phyloP scores from a whole-genome alignment of 2,113 vertebrate species.

The Cisticola juncidis region DNA sequence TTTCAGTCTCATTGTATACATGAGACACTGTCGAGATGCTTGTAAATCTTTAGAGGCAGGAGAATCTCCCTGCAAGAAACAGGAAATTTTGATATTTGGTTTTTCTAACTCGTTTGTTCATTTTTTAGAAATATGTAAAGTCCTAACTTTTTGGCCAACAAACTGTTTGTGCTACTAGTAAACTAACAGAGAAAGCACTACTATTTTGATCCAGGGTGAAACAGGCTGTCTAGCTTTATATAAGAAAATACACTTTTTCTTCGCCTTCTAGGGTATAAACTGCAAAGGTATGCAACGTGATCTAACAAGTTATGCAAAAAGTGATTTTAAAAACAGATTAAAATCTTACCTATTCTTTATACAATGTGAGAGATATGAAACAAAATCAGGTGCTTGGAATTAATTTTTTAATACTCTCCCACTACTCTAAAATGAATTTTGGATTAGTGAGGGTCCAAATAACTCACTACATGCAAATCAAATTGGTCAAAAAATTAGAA shows the following conservation, averaged over 20 bases:
- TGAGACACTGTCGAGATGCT: background rate
- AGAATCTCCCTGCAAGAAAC: background rate
- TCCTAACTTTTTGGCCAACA: background rate
- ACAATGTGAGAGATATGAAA: background rate
- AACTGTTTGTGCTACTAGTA: background rate
- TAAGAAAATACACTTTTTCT: background rate
- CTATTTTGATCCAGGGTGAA: background rate
- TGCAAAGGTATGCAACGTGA: background rate
- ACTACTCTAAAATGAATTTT: background rate
- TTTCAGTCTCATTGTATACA: background rate
- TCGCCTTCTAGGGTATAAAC: background rate
- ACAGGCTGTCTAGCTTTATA: background rate
- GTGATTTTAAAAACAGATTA: no score
- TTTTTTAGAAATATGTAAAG: background rate
- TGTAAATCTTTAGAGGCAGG: background rate
- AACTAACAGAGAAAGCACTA: background rate
- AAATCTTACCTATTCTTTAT: background rate
- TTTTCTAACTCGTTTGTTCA: background rate
- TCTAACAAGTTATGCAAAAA: background rate
- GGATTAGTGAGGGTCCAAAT: background rate
- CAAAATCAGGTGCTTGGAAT: background rate
- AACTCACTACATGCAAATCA: background rate
- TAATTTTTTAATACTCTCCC: accelerated
- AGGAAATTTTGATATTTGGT: background rate
- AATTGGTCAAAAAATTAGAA: background rate